Conservation (phyloP, 2,888 invertebrate species). For the Metallyticus violacea region DNA sequence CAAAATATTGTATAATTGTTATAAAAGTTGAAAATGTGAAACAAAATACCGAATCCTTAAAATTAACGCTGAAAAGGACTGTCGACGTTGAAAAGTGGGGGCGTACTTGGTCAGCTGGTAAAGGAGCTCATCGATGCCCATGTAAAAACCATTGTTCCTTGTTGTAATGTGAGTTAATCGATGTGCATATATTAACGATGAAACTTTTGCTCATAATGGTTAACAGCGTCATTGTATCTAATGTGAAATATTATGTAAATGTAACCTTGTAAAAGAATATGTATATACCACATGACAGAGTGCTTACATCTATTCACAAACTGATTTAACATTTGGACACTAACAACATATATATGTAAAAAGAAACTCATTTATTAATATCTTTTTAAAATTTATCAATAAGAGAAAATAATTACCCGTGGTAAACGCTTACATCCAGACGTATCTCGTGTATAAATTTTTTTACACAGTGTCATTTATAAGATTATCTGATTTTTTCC, state of each 20-base stretch:
- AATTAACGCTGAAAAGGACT: no score
- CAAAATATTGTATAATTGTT: not conserved
- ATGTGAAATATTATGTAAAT: not conserved
- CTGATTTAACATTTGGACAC: not conserved
- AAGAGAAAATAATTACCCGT: no score
- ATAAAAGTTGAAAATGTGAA: not conserved
- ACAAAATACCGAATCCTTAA: no score
- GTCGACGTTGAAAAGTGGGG: not conserved
- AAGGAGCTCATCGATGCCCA: not conserved
- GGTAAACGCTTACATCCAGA: no score
- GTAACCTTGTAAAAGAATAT: not conserved
- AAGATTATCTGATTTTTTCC: not conserved
- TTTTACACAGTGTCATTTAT: no score
- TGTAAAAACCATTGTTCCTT: not conserved
- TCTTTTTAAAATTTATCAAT: no score
- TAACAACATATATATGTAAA: not conserved
- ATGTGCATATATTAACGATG: not conserved
- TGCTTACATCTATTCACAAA: not conserved
- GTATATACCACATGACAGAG: not conserved
- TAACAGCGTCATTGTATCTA: not conserved
- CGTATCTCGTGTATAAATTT: not conserved
- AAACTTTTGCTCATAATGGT: not conserved
- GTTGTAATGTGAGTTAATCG: not conserved
- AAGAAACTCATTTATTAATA: not conserved
- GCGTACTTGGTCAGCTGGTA: not conserved